A percentile compares a stretch with the other conserved stretches of the same genome.
Conservation (phyloP, 2,113 vertebrate species). For the Meles meles region DNA sequence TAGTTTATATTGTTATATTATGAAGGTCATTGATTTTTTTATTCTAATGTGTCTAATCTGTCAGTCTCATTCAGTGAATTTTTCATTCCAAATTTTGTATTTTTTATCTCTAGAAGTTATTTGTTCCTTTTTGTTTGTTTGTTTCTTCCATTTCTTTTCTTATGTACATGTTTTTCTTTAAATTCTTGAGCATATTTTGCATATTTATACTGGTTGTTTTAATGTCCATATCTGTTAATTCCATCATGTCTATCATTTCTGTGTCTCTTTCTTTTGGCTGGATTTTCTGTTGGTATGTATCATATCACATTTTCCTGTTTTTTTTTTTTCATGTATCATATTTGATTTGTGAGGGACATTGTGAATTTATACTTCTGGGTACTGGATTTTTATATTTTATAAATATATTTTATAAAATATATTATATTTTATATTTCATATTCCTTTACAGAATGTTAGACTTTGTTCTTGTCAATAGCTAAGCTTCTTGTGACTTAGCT, state of each 20-base stretch:
- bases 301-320: background rate
- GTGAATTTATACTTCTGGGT: background rate
- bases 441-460: constrained; percentile 32
- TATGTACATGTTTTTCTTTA: background rate
- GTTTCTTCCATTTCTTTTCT: background rate
- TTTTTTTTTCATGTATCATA: background rate
- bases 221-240: background rate
- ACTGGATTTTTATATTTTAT: background rate
- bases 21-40: background rate
- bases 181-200: background rate
- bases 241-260: background rate
- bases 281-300: background rate
- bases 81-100: background rate
- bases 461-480: background rate
- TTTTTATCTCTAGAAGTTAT: background rate
- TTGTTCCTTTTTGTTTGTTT: background rate
- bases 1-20: background rate
- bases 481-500: background rate
- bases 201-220: background rate
- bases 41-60: background rate
- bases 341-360: background rate
- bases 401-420: too few relatives aligned
- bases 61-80: background rate
- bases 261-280: background rate
- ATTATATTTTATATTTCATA: too few relatives aligned